Evolutionary conservation across 2,888 invertebrate species (phyloP).

Genomic region (Acanthoscelides obtectus): DNA sequence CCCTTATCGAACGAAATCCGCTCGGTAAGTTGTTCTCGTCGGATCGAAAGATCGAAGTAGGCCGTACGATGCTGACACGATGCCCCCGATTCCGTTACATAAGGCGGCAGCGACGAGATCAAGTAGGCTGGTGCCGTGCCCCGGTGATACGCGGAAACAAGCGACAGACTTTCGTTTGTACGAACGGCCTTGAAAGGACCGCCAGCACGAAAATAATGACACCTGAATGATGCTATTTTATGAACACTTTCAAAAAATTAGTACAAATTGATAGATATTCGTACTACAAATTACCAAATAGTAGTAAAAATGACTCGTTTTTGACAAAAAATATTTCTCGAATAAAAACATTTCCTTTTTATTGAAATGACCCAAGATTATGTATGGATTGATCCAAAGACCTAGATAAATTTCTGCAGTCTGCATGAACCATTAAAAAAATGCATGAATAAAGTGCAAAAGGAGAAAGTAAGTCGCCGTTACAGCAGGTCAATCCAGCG

Average conservation of each 20-base stretch:
- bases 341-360: no score
- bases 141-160: not conserved
- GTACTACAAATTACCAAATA: no score
- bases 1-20: not conserved
- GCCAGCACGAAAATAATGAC: not conserved
- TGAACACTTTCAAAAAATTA: no score
- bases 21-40: not conserved
- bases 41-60: not conserved
- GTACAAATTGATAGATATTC: no score
- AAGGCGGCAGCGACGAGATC: not conserved
- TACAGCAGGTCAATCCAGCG: not conserved
- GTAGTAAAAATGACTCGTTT: no score
- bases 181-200: not conserved
- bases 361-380: no score
- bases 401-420: not conserved
- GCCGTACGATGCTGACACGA: not conserved
- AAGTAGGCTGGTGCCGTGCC: not conserved
- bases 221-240: no score
- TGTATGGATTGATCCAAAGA: no score
- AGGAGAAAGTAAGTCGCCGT: not conserved
- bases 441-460: not conserved
- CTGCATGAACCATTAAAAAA: not conserved
- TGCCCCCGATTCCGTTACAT: not conserved
- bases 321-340: no score
- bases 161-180: not conserved